A percentile compares a stretch with the other conserved stretches of the same genome.
Conservation (phyloP, 2,888 invertebrate genomes). For the Lymantria dispar region DNA sequence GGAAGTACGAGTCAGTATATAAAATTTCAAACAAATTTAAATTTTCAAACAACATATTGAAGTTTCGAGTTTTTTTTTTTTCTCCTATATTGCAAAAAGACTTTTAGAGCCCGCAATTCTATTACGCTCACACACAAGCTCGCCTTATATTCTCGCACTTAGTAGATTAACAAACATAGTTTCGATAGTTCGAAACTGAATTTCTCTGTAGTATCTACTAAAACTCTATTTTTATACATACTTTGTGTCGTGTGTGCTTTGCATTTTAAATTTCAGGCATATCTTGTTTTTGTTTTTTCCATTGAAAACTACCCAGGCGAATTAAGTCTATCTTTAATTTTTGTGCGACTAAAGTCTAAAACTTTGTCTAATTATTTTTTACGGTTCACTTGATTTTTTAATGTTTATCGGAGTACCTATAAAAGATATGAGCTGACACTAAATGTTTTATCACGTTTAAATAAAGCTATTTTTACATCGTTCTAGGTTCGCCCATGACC, state of each 20-base stretch:
- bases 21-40: background rate
- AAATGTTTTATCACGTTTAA: no score
- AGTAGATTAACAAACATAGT: constrained; percentile 37
- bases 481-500: no score
- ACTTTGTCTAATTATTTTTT: no score
- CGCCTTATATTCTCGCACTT: constrained; percentile 35
- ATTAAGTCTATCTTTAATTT: no score
- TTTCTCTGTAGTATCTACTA: constrained; percentile 10
- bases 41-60: background rate
- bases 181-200: constrained; percentile 18
- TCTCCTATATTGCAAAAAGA: constrained; percentile 2
- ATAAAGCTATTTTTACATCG: no score
- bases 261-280: background rate
- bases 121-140: constrained; percentile 13
- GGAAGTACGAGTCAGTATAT: no score
- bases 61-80: background rate
- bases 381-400: no score
- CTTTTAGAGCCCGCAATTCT: constrained; percentile 4
- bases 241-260: background rate
- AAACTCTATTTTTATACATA: constrained; percentile 18
- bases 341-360: no score
- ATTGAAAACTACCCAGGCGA: background rate
- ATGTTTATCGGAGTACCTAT: no score
- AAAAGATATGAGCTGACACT: no score
- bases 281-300: background rate